Base-by-base conservation (phyloP, 2,888 invertebrate genomes). In the Drosophila diplacantha region DNA sequence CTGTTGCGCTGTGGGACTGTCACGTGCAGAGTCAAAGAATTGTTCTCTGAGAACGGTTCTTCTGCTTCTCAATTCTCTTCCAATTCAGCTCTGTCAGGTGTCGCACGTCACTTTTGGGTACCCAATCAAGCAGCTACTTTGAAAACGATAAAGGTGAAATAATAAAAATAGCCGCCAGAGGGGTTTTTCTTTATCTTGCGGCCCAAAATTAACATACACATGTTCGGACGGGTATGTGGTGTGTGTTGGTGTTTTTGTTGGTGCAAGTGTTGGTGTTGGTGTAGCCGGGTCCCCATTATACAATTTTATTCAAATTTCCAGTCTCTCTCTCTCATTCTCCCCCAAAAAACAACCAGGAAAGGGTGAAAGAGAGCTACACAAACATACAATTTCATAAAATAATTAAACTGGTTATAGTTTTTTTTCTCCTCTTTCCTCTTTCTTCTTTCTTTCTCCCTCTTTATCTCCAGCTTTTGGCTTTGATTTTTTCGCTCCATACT, bases 371-470 rank as follows among this genome's bases (percentile, higher is more conserved):
- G 52, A 59, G 35, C 52, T 46, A 31, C 38, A 67, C 47, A 60
- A 57, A 75, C 64, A 75, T 67, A 74, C 64, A 75, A 75, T 79
- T 83, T 83, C 74, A 79, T 71, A 74, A 74, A 83, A 79, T 82
- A 79, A 80, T 83, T 79, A 81, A 79, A 80, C 84, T 80, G 79
- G 79, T 80, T 80, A 82, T 82, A 71, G 70, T 75, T 68, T 83
- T 70, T 67, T 66, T 83, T 70, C 63, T 64, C 35, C 39, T 41
- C 32, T 50, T 34, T 34, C 37, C 9, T 32, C 34, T 66, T 59
- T 32, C 38, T 60, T 59, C 46, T 43, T 39, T 50, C 58, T 49
- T 16, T 64, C 34, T 26, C 11, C 60, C 44, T 39, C 64, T 57
- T 32, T 43, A 55, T 49, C 39, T 70, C 35, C 70, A 39, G 57